Percentiles rank a stretch among this genome's conserved stretches.
Conservation (phyloP, 2,797 vertebrate species). For the Cossypha niveicapilla region DNA sequence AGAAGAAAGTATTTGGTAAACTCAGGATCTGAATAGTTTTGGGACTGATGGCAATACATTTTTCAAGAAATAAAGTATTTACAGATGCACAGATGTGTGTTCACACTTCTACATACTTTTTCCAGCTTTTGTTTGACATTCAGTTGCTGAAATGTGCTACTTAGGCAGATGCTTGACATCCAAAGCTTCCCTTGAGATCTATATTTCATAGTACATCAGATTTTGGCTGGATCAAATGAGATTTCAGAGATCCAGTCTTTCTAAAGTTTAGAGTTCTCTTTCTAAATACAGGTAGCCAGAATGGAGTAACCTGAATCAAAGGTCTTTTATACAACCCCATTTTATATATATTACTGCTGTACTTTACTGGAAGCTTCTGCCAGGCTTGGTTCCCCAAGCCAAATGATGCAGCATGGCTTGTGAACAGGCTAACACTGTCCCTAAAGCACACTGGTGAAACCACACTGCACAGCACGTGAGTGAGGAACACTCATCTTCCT, state of each 20-base stretch:
- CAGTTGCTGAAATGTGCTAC: conserved; percentile 26
- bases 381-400: neutral
- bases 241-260: neutral
- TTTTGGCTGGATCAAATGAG: neutral
- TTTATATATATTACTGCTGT: neutral
- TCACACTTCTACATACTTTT: conserved; percentile 14
- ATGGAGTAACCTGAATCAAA: neutral
- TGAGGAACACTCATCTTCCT: neutral
- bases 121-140: neutral
- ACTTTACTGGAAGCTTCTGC: neutral
- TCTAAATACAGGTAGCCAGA: neutral
- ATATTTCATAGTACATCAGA: neutral
- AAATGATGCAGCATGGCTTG: neutral
- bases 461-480: neutral
- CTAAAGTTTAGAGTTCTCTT: neutral
- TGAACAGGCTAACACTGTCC: neutral
- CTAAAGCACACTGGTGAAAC: neutral
- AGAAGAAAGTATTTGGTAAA: neutral
- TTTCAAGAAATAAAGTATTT: conserved; percentile 28
- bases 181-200: neutral
- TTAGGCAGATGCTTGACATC: conserved; percentile 13
- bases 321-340: neutral
- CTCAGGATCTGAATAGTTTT: neutral
- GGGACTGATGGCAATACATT: neutral
- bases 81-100: conserved; percentile 23